Percentiles rank a stretch among this genome's conserved stretches.
phyloP scores from a whole-genome alignment of 1,140 invertebrate species.

The Nilaparvata lugens region DNA sequence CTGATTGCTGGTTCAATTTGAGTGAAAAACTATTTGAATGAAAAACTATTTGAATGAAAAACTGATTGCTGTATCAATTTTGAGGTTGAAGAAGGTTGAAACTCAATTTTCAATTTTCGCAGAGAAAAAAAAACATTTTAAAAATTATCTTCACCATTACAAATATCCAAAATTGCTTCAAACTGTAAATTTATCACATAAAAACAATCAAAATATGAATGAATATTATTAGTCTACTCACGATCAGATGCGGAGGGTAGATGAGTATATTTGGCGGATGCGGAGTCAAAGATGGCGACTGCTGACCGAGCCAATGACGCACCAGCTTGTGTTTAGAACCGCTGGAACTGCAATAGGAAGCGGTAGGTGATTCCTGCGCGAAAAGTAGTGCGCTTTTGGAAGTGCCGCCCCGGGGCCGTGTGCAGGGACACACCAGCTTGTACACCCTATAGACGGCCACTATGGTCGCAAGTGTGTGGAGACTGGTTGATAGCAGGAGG shows the following conservation, averaged over 20 bases:
- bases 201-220: no score
- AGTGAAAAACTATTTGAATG: no score
- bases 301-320: conserved; percentile 23
- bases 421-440: conserved; percentile 44
- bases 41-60: no score
- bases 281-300: not conserved
- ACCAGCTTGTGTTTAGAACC: conserved; percentile 24
- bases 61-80: not conserved
- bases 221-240: not conserved
- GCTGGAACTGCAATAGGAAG: conserved; percentile 8
- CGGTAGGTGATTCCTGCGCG: conserved; percentile 4
- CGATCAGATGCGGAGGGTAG: conserved; percentile 10
- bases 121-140: no score
- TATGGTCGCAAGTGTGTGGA: conserved; percentile 43
- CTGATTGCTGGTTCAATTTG: no score
- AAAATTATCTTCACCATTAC: no score
- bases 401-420: conserved; percentile 28
- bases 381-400: not conserved
- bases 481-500: conserved; percentile 41
- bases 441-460: conserved; percentile 42
- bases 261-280: conserved; percentile 1
- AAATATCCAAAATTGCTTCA: no score
- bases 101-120: no score
- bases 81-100: no score
- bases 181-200: not conserved